These are phyloP conservation scores for Forbesichthys papilliferus DNA, from an alignment of 2,113 vertebrate species.

Conservation along the genomic window DNA sequence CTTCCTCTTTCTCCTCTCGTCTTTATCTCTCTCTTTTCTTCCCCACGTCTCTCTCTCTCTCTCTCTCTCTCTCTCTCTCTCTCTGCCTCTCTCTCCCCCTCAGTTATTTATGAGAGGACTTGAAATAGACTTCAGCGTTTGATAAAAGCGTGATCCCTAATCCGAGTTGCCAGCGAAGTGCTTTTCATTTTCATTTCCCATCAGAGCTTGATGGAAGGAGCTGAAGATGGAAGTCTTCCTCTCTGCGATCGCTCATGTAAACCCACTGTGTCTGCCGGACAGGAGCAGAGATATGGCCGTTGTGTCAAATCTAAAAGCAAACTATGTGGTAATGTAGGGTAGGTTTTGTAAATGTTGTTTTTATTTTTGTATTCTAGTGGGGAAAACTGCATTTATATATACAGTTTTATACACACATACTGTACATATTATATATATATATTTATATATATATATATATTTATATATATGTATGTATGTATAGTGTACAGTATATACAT, in stretches of 20 bases:
- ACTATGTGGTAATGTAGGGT: no score
- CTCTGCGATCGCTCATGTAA: slow-evolving; percentile 72
- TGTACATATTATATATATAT: no score
- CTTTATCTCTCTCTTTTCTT: slow-evolving; percentile 1
- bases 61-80: slow-evolving; percentile 23
- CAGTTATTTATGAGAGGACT: slow-evolving; percentile 76
- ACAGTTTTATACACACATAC: no score
- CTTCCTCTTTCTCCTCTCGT: slow-evolving; percentile 17
- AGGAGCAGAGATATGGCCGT: slow-evolving; percentile 50
- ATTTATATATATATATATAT: no score
- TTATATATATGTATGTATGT: no score
- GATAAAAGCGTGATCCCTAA: slow-evolving; percentile 76
- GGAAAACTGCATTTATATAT: no score
- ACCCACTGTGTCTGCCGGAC: slow-evolving; percentile 63
- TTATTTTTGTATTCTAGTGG: no score
- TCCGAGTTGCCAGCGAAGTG: slow-evolving; percentile 70
- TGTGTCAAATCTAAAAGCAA: not conserved
- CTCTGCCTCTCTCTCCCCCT: slow-evolving; percentile 33
- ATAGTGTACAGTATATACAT: no score
- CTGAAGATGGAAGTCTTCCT: slow-evolving; percentile 36
- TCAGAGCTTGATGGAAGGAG: slow-evolving; percentile 68
- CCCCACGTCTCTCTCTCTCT: not conserved
- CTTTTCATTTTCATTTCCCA: slow-evolving; percentile 77
- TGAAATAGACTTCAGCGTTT: slow-evolving; percentile 77
- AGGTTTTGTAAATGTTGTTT: no score